phyloP scores from a whole-genome alignment of 2,888 invertebrate genomes.

The Idaea dimidiata region DNA sequence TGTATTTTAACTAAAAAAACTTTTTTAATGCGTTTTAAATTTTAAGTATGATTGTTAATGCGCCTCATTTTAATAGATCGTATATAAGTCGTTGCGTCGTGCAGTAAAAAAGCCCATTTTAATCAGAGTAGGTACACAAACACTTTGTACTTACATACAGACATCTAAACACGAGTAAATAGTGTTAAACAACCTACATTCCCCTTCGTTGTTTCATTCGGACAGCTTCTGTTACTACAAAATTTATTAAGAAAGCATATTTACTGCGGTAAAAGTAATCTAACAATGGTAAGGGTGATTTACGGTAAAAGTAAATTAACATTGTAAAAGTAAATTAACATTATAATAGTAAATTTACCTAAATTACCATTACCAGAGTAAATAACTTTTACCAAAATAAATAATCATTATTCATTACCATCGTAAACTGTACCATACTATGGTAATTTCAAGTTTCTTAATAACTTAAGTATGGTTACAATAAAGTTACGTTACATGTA shows the following conservation, averaged over 20 bases:
- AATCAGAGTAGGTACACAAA: conserved; percentile 65
- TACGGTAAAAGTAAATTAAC: too few relatives aligned
- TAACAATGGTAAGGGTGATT: too few relatives aligned
- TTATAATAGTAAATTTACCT: neutral
- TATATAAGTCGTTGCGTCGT: neutral
- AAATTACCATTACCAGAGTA: neutral
- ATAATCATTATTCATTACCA: neutral
- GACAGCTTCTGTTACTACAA: conserved; percentile 47
- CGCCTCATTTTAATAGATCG: neutral
- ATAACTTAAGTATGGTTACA: conserved; percentile 32
- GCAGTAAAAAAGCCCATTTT: neutral
- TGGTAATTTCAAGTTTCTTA: neutral
- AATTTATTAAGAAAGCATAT: neutral
- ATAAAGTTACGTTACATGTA: conserved; percentile 46
- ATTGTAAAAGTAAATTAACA: too few relatives aligned
- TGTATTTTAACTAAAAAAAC: too few relatives aligned
- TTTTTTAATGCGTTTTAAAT: too few relatives aligned
- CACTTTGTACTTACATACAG: conserved; percentile 73
- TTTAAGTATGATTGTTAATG: too few relatives aligned
- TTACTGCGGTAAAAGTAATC: too few relatives aligned
- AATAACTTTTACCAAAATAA: neutral
- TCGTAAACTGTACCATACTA: neutral
- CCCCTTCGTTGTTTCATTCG: conserved; percentile 76
- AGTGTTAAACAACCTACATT: conserved; percentile 69
- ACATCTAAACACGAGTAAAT: conserved; percentile 68